phyloP scores from a whole-genome alignment of 1,140 invertebrate species.

The Bombus confusus region DNA sequence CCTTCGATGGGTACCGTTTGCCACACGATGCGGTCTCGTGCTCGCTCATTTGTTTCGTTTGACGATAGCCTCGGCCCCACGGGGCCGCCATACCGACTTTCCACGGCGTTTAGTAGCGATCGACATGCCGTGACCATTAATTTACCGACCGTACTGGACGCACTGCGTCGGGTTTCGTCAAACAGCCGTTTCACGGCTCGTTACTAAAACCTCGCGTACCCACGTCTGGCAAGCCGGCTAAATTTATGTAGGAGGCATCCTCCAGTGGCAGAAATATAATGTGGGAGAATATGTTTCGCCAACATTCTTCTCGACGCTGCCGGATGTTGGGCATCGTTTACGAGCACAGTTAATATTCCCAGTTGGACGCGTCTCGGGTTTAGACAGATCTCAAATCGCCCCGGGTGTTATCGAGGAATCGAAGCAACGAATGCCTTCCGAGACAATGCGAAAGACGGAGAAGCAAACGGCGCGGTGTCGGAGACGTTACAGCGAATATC shows the following conservation, averaged over 20 bases:
- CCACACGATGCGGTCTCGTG: background rate
- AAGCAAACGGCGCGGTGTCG: background rate
- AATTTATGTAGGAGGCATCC: background rate
- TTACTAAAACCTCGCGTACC: background rate
- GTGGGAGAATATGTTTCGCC: slow-evolving; percentile 8
- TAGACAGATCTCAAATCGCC: slow-evolving; percentile 14
- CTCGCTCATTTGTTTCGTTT: slow-evolving; percentile 49
- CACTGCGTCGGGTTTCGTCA: slow-evolving; percentile 32
- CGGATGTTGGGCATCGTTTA: slow-evolving; percentile 8
- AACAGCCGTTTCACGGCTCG: slow-evolving; percentile 45
- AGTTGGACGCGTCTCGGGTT: slow-evolving; percentile 14
- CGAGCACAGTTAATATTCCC: background rate
- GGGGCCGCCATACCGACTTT: background rate
- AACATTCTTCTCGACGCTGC: background rate
- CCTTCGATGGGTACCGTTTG: background rate
- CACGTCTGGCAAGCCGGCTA: background rate
- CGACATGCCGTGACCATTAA: slow-evolving; percentile 39
- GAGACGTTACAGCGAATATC: background rate
- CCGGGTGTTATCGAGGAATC: background rate
- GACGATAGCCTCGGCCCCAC: slow-evolving; percentile 13
- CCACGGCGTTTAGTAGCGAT: slow-evolving; percentile 46
- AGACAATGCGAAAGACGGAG: background rate
- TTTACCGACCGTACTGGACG: slow-evolving; percentile 12
- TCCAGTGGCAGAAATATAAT: background rate
- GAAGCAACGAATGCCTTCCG: background rate